These are phyloP conservation scores for Xestia c-nigrum DNA, from an alignment of 2,888 invertebrate genomes.

Conservation along the genomic window DNA sequence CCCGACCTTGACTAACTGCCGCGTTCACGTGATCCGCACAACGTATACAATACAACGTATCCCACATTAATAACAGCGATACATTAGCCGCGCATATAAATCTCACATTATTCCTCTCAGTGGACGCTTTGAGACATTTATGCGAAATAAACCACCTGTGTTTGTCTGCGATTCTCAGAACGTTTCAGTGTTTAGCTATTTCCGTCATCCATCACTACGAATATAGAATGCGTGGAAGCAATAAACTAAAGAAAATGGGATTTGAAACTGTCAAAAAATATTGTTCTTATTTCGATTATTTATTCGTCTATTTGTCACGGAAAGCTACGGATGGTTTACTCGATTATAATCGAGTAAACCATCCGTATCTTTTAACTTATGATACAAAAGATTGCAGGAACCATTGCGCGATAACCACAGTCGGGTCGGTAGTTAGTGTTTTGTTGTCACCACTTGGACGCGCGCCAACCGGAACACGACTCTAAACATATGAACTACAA, in stretches of 20 bases:
- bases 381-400: conserved; percentile 17
- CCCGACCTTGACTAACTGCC: not conserved
- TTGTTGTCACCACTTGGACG: conserved; percentile 38
- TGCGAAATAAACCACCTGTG: conserved; percentile 54
- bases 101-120: conserved; percentile 32
- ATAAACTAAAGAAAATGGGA: conserved; percentile 17
- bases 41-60: not conserved
- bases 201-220: conserved; percentile 11
- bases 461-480: conserved; percentile 48
- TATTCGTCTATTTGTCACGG: conserved; percentile 12
- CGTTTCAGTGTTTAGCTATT: conserved; percentile 29
- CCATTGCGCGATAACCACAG: conserved; percentile 21
- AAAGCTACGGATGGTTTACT: not conserved
- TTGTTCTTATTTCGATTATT: conserved; percentile 22
- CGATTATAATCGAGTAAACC: conserved; percentile 15
- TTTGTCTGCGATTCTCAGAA: conserved; percentile 43
- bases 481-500: conserved; percentile 36
- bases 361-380: not conserved
- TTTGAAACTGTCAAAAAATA: conserved; percentile 15
- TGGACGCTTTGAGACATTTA: conserved; percentile 50
- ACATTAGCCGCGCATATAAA: conserved; percentile 34
- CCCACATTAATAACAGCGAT: conserved; percentile 34
- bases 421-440: conserved; percentile 6
- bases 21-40: not conserved
- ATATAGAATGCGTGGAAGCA: conserved; percentile 21